Evolutionary conservation across 2,888 invertebrate species (phyloP).

Genomic region (Epirrita christyi): DNA sequence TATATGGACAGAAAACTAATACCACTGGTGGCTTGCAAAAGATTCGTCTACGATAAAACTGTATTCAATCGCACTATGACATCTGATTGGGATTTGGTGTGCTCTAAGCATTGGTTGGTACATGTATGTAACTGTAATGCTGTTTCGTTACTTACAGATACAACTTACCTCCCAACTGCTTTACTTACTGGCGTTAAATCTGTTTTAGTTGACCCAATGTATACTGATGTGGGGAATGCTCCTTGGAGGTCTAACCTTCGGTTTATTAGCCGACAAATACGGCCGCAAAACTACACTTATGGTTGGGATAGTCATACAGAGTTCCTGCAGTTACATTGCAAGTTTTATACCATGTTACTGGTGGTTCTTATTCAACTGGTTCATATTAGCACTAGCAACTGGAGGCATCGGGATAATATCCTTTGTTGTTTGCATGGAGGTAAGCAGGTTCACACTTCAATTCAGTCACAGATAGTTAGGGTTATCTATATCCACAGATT

Average conservation of each 20-base stretch:
- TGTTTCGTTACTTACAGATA: background rate
- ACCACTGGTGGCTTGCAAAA: constrained; percentile 64
- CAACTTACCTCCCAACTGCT: too few relatives aligned
- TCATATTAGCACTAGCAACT: constrained; percentile 84
- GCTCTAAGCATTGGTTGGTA: constrained; percentile 81
- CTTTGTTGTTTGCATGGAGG: constrained; percentile 88
- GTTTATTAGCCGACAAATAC: constrained; percentile 85
- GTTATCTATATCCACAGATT: too few relatives aligned
- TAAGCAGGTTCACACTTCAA: too few relatives aligned
- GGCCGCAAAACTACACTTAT: constrained; percentile 86
- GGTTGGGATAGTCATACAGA: constrained; percentile 81
- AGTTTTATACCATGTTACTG: constrained; percentile 81
- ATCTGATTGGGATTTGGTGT: constrained; percentile 88
- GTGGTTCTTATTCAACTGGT: constrained; percentile 81
- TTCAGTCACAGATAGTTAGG: too few relatives aligned
- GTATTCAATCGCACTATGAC: constrained; percentile 86
- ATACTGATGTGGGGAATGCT: constrained; percentile 87
- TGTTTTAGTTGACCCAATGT: constrained; percentile 81
- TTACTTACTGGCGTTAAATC: constrained; percentile 28
- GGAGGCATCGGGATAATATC: constrained; percentile 87
- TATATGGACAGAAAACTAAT: constrained; percentile 55
- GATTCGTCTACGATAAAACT: constrained; percentile 82
- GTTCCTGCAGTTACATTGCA: constrained; percentile 78
- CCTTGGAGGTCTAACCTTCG: constrained; percentile 85
- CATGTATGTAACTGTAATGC: constrained; percentile 55